Base-by-base conservation (phyloP, 2,888 invertebrate genomes). In the Cosmia pyralina region DNA sequence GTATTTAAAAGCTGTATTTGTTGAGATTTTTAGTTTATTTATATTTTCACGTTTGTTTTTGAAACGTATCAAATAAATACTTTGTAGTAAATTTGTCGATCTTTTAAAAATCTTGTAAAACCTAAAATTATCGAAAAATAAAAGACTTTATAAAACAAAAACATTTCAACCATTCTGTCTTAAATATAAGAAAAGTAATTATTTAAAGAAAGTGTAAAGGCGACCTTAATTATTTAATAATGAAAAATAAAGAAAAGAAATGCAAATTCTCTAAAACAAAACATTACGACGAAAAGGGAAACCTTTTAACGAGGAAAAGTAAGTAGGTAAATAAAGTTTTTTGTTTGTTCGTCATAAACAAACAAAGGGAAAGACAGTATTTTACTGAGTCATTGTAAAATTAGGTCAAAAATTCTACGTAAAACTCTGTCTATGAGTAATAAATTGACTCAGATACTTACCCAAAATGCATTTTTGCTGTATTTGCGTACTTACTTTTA, bases 171-270 rank as follows among this genome's bases (percentile, higher is more conserved):
- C 50, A n/a, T 44, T 44, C 53, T 22, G 22, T 41, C 22, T n/a
- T 44, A 50, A 65, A 59, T 60, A 48, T 10, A 59, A 53, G 41
- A 77, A 60, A 41, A 60, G 48, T 81, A 41, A 28, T 76, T 75
- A 53, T 65, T 81, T 65, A 44, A 44, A 65, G 46, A 66, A 77
- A 50, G 48, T 66, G 53, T 82, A 53, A 76, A 82, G 52, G 22
- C 48, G 77, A 60, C 76, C 82, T 76, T 66, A 59, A 81, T 62
- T 81, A 75, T 66, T 65, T 58, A 59, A 53, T 57, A 65, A 82
- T 52, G 53, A 64, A 78, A 69, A 65, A 59, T 58, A 64, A 60
- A 75, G 63, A 60, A 64, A 78, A 46, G 15, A 77, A 52, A 65
- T 60, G 59, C 41, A 69, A 78, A 78, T 64, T 70, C 34, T 64